Base-by-base conservation (phyloP, 2,797 vertebrate genomes). In the Pelobates cultripes region DNA sequence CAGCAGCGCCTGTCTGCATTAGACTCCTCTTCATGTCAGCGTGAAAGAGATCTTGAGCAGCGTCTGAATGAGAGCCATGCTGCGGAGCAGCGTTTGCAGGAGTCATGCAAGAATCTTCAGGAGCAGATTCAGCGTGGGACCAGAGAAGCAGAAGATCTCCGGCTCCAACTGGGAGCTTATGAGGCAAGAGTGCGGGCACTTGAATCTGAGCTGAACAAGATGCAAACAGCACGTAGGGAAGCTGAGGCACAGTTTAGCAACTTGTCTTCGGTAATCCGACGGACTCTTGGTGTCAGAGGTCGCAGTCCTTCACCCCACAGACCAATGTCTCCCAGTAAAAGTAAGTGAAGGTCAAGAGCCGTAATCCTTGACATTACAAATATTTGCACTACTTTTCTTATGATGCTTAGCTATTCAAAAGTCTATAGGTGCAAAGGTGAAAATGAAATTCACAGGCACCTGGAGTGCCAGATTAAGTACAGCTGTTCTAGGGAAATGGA, bases 151-250 rank as follows among this genome's bases (percentile, higher is more conserved):
- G 81, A 89, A 3, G 85, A 91, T 7, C 87, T 95, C 70, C 89
- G 82, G 66, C 81, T 88, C 28, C 86, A 85, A 75, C 88, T 91
- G 13, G 91, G 89, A 55, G 61, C 89, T 0, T 86, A 91, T 47
- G 85, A 94, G 78, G 85, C 78, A 55, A 90, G 75, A 13, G 76
- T 86, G 3, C 88, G 72, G 28, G 83, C 76, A 15, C 89, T 96
- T 60, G 92, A 95, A 61, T 87, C 89, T 73, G 93, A 95, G 80
- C 90, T 95, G 67, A 85, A 82, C 66, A 81, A 69, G 53, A 87
- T 88, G 0, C 80, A 94, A 40, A 78, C 83, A 1, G 83, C 87
- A 41, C 82, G 85, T 69, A 82, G 74, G 6, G 90, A 93, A 0
- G 72, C 90, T 0, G 92, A 96, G 88, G 86, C 86, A 66, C 93